These are phyloP conservation scores for Pipa parva DNA, from an alignment of 2,113 vertebrate species.

Conservation along the genomic window DNA sequence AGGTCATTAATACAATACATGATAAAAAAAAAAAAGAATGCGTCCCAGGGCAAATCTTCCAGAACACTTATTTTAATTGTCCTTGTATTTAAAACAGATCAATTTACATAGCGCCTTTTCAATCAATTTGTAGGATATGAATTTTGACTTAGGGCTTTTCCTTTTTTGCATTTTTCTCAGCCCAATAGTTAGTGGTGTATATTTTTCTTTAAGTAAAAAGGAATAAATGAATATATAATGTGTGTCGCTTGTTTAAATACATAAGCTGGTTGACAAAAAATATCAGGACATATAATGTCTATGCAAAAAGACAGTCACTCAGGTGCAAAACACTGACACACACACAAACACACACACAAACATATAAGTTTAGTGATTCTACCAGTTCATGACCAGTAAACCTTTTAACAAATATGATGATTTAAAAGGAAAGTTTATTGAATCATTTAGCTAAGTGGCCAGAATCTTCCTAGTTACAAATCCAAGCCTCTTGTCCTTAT, in stretches of 20 bases:
- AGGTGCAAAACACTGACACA: too few relatives aligned
- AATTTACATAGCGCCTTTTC: conserved; percentile 42
- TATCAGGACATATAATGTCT: not conserved
- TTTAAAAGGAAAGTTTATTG: too few relatives aligned
- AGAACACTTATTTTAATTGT: conserved; percentile 44
- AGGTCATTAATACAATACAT: conserved; percentile 43
- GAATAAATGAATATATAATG: conserved; percentile 34
- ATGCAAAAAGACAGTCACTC: too few relatives aligned
- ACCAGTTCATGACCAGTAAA: too few relatives aligned
- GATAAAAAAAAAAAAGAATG: conserved; percentile 33
- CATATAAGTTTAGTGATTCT: too few relatives aligned
- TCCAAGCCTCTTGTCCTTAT: too few relatives aligned
- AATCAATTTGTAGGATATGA: conserved; percentile 39
- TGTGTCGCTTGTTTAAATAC: conserved; percentile 24
- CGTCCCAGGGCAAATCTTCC: conserved; percentile 41
- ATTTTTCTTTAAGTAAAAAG: conserved; percentile 29
- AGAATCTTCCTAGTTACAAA: too few relatives aligned
- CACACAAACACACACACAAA: too few relatives aligned
- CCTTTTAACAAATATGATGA: too few relatives aligned
- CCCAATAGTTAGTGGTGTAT: not conserved
- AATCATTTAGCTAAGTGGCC: too few relatives aligned
- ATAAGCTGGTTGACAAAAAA: conserved; percentile 9
- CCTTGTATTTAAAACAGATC: conserved; percentile 44
- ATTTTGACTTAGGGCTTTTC: conserved; percentile 35
- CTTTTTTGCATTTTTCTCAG: conserved; percentile 4